These are phyloP conservation scores for Lagenorhynchus albirostris DNA, from an alignment of 2,113 vertebrate species.

Conservation along the genomic window DNA sequence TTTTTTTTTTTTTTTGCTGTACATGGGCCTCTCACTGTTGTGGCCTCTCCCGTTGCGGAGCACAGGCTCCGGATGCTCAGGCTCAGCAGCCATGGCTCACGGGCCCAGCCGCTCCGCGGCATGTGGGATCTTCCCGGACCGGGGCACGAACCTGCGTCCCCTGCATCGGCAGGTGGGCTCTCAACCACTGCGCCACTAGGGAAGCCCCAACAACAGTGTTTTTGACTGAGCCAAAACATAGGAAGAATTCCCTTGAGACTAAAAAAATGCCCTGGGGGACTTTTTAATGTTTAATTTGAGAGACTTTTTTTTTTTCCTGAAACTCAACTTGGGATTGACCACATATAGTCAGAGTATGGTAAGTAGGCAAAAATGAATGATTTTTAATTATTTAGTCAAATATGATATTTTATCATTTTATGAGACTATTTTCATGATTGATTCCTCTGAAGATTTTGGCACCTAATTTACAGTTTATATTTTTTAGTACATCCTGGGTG, in stretches of 20 bases:
- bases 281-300: background rate
- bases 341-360: background rate
- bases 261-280: background rate
- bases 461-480: background rate
- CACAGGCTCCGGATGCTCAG: too few species aligned
- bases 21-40: too few species aligned
- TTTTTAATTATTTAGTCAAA: background rate
- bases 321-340: background rate
- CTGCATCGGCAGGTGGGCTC: too few species aligned
- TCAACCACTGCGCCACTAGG: too few species aligned
- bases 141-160: too few species aligned
- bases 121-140: too few species aligned
- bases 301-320: background rate
- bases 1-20: too few species aligned
- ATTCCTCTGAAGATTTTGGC: background rate
- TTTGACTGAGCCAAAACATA: background rate
- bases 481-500: background rate
- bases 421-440: background rate
- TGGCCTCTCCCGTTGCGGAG: too few species aligned
- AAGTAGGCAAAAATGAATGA: background rate
- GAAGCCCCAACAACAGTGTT: background rate
- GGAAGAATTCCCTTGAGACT: background rate
- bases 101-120: too few species aligned
- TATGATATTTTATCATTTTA: background rate
- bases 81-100: too few species aligned